These are phyloP conservation scores for Ashinkailepas kermadecensis DNA, from an alignment of 2,888 invertebrate genomes.

Conservation along the genomic window DNA sequence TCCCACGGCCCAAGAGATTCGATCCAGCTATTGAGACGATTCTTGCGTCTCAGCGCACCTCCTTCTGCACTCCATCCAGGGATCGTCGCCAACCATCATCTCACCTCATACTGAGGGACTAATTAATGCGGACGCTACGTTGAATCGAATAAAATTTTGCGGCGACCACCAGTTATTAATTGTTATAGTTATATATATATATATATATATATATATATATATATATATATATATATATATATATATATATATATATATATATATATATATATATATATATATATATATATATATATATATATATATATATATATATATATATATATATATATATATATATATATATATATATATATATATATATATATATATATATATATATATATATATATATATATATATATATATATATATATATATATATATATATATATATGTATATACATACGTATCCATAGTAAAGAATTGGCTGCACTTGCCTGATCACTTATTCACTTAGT, in stretches of 20 bases:
- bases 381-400: constrained; percentile 15
- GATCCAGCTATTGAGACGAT: too few species aligned
- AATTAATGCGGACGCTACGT: too few species aligned
- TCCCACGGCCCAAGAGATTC: too few species aligned
- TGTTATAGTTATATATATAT: constrained; percentile 26
- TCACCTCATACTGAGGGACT: too few species aligned
- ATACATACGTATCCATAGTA: constrained; percentile 7
- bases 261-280: constrained; percentile 24
- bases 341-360: constrained; percentile 4
- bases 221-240: constrained; percentile 25
- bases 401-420: constrained; percentile 24
- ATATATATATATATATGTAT: not conserved
- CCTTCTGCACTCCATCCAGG: too few species aligned
- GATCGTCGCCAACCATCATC: too few species aligned
- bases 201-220: constrained; percentile 25
- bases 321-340: constrained; percentile 4
- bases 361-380: not conserved
- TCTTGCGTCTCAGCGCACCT: too few species aligned
- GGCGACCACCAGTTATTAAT: not conserved
- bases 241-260: constrained; percentile 25
- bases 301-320: not conserved
- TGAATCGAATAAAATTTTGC: too few species aligned
- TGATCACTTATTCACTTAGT: too few species aligned
- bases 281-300: not conserved
- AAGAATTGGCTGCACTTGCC: too few species aligned